A percentile compares a stretch with the other conserved stretches of the same genome.
Conservation (phyloP, 1,140 invertebrate species). For the Odontomachus brunneus region DNA sequence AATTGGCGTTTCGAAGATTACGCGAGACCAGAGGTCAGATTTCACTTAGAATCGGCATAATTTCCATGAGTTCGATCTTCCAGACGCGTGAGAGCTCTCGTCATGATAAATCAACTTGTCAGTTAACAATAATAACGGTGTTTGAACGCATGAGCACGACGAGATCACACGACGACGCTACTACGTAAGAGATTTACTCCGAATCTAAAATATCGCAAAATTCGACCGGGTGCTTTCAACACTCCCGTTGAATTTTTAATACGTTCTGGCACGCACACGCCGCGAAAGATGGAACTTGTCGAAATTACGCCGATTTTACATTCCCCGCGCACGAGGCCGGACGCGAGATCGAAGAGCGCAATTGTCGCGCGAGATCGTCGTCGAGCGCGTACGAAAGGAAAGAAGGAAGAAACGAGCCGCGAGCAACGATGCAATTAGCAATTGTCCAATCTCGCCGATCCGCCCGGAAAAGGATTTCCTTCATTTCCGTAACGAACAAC, state of each 20-base stretch:
- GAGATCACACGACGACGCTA: too few species aligned
- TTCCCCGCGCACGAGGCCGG: background rate
- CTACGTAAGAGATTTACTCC: too few species aligned
- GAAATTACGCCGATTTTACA: conserved; percentile 47
- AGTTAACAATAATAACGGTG: too few species aligned
- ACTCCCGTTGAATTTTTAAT: background rate
- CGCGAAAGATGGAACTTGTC: conserved; percentile 12
- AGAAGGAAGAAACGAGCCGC: conserved; percentile 6
- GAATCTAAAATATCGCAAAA: too few species aligned
- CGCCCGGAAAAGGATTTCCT: conserved; percentile 45
- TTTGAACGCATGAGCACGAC: too few species aligned
- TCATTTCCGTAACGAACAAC: conserved; percentile 32
- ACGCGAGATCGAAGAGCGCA: conserved; percentile 35
- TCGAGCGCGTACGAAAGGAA: conserved; percentile 12
- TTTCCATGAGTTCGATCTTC: background rate
- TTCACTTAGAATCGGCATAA: conserved; percentile 19
- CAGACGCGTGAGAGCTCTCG: background rate
- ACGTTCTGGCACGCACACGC: background rate
- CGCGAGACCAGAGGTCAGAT: background rate
- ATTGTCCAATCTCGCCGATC: conserved; percentile 47
- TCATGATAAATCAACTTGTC: too few species aligned
- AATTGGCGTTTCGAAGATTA: background rate
- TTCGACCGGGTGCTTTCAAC: too few species aligned
- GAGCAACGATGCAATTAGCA: conserved; percentile 21
- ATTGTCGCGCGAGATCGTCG: conserved; percentile 20